Evolutionary conservation across 1,140 invertebrate species (phyloP).

Genomic region (Penaeus chinensis): DNA sequence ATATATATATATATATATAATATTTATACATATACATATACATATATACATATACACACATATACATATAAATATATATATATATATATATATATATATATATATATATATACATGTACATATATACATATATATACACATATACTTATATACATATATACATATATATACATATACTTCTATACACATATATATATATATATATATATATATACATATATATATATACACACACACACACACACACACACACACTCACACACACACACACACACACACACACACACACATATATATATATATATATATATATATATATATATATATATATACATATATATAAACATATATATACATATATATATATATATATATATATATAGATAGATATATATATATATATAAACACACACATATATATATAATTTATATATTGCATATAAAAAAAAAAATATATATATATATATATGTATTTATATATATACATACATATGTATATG

Average conservation of each 20-base stretch:
- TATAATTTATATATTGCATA: too few species aligned
- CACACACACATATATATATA: too few species aligned
- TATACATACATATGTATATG: too few species aligned
- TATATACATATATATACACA: background rate
- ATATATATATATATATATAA: background rate
- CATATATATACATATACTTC: background rate
- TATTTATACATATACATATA: background rate
- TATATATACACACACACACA: background rate
- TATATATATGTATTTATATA: too few species aligned
- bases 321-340: background rate
- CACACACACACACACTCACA: too few species aligned
- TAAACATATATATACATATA: background rate
- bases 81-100: background rate
- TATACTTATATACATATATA: background rate
- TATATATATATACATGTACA: background rate
- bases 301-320: background rate
- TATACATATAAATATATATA: background rate
- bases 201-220: conserved; percentile 1
- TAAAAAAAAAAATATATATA: too few species aligned
- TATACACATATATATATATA: conserved; percentile 1
- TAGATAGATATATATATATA: too few species aligned
- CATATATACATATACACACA: background rate
- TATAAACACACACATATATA: too few species aligned
- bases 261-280: background rate
- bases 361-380: background rate